Percentiles rank a stretch among this genome's conserved stretches.
phyloP scores from a whole-genome alignment of 2,797 vertebrate species.

The Monodelphis domestica region DNA sequence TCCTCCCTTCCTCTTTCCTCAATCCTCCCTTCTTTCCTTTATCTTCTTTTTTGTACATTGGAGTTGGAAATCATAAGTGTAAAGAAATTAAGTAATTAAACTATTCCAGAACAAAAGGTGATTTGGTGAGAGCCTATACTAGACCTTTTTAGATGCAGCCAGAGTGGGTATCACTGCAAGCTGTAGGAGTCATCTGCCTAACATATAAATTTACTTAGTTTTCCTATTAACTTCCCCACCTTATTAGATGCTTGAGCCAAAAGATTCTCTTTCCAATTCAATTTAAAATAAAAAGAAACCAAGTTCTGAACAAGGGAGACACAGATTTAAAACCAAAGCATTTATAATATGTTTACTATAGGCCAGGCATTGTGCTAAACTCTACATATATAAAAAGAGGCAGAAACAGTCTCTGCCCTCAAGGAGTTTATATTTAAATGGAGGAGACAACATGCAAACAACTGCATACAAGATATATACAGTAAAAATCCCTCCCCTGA shows the following conservation, averaged over 20 bases:
- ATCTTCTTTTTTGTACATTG: neutral
- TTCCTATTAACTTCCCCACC: neutral
- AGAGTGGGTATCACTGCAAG: neutral
- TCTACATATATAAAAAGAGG: neutral
- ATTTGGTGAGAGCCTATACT: neutral
- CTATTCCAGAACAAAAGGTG: neutral
- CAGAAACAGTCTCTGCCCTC: neutral
- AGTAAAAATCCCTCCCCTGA: neutral
- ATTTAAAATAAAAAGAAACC: neutral
- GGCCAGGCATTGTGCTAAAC: neutral
- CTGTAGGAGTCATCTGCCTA: neutral
- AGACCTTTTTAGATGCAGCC: neutral
- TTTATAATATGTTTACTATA: neutral
- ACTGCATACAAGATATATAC: neutral
- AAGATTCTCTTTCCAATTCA: neutral
- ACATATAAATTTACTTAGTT: neutral
- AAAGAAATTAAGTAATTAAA: neutral
- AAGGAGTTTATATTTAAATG: no score
- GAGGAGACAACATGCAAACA: no score
- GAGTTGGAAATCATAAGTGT: neutral
- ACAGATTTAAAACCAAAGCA: neutral
- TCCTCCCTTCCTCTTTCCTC: neutral
- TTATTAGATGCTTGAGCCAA: neutral
- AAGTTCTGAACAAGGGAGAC: neutral
- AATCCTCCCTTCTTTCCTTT: no score